These are phyloP conservation scores for Chiloscyllium punctatum DNA, from an alignment of 2,797 vertebrate genomes.

Conservation along the genomic window DNA sequence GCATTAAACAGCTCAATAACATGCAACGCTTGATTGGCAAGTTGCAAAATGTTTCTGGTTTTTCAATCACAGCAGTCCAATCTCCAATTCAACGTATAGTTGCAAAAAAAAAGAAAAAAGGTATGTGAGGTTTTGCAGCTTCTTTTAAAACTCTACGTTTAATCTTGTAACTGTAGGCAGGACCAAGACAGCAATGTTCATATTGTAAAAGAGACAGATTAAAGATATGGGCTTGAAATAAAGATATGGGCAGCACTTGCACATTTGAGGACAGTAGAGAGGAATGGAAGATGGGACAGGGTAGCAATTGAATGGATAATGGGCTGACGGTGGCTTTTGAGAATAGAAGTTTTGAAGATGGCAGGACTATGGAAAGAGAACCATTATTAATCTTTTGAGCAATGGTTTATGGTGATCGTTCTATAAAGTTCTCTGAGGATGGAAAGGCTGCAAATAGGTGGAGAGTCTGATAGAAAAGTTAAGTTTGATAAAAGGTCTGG, in stretches of 20 bases:
- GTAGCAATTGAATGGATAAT: background rate
- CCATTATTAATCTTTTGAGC: background rate
- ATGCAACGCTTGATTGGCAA: no score
- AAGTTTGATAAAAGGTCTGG: background rate
- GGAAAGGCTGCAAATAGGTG: background rate
- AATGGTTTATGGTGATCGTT: background rate
- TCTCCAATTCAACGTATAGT: no score
- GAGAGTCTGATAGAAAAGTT: background rate
- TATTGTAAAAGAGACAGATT: background rate
- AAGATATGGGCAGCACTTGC: background rate
- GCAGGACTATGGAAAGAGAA: background rate
- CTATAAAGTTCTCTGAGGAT: background rate
- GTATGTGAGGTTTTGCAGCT: no score
- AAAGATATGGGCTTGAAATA: background rate
- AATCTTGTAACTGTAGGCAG: background rate
- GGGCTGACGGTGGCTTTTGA: background rate
- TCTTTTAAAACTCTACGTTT: background rate
- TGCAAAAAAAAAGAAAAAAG: no score
- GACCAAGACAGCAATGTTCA: background rate
- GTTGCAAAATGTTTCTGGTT: no score
- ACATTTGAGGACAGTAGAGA: background rate
- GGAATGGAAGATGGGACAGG: background rate
- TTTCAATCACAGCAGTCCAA: no score
- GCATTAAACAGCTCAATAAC: no score
- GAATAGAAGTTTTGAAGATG: background rate